Evolutionary conservation across 2,888 invertebrate genomes (phyloP), one percentile per base, ranked within the genome.

Genomic region (Andricus quercusramuli): DNA sequence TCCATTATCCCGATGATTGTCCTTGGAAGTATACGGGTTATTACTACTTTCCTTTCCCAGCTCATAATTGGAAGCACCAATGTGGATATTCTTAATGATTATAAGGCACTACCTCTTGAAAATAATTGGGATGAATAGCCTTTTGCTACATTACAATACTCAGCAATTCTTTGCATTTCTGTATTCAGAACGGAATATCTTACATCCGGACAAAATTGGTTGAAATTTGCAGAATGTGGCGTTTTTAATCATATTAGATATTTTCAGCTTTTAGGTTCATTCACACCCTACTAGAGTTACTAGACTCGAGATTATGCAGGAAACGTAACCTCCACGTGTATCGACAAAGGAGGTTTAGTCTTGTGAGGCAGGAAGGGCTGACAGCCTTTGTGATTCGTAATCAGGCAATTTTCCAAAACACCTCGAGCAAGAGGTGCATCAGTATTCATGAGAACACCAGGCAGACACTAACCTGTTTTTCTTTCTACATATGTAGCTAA

Each of bases 391-490:
- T 64, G 22, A 59, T 22, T 59, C 59, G 59, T 59, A 82, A 77
- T 77, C 81, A 80, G 77, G 66, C 56, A 47, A 79, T 77, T 83
- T 82, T 77, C 77, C 56, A 82, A 83, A 81, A 80, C 67, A 79
- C 70, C 77, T 83, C 56, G n/a, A 78, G 77, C 41, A 37, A 65
- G 47, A 79, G 79, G 78, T 68, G 47, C 29, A 64, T 29, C 17
- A 79, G 80, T 81, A 84, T 82, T 84, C 84, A 84, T 82, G 82
- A 80, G 79, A 81, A 82, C 81, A 80, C 82, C 79, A 78, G 78
- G 29, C 74, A 80, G 47, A 29, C 25, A 67, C 51, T 80, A 81
- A 79, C 68, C 74, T 68, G 77, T 79, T 81, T 79, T 81, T 78
- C 79, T 80, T 81, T 79, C 29, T 67, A 47, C 77, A 77, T 62